Evolutionary conservation across 2,113 vertebrate species (phyloP).

Genomic region (Astatotilapia flaviijosephi): DNA sequence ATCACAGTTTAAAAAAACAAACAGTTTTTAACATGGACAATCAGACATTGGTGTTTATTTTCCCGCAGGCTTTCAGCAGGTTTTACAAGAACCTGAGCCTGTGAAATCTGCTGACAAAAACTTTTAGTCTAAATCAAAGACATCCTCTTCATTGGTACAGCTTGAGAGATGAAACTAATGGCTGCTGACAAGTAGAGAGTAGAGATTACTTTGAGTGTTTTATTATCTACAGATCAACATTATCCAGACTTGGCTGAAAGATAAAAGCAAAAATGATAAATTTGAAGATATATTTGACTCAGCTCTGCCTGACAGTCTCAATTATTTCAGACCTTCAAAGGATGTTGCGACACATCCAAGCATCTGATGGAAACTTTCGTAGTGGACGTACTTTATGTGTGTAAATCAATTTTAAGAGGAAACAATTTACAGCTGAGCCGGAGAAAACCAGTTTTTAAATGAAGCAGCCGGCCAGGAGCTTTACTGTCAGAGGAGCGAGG

Average conservation of each 20-base stretch:
- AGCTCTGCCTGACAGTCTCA: not conserved
- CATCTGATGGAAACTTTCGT: not conserved
- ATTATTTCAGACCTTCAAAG: conserved; percentile 7
- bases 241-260: not conserved
- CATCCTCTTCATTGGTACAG: not conserved
- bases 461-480: not conserved
- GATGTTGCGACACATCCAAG: not conserved
- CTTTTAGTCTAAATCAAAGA: not conserved
- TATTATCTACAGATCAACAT: not conserved
- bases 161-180: not conserved
- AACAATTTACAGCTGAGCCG: conserved; percentile 1
- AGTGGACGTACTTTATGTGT: not conserved
- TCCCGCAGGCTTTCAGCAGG: not conserved
- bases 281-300: not conserved
- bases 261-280: not conserved
- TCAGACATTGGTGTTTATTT: not conserved
- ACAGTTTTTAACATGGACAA: not conserved
- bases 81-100: not conserved
- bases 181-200: not conserved
- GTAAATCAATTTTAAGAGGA: conserved; percentile 36
- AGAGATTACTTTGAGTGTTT: not conserved
- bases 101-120: not conserved
- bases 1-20: not conserved
- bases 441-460: not conserved
- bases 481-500: not conserved